These are phyloP conservation scores for Gracilinanus agilis DNA, from an alignment of 2,113 vertebrate species.

Conservation along the genomic window DNA sequence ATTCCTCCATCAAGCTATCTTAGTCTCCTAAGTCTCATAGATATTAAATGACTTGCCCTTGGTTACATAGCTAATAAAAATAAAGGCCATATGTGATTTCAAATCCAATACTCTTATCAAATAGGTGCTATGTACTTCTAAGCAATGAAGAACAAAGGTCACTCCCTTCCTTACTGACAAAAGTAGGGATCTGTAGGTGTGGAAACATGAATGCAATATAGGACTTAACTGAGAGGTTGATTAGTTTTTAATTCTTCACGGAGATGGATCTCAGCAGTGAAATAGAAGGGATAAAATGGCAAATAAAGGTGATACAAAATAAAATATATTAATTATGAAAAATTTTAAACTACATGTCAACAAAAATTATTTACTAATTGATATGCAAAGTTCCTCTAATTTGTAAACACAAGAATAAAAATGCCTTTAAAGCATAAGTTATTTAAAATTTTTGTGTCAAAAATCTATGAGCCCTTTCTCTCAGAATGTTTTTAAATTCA, in stretches of 20 bases:
- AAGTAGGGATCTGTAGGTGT: neutral
- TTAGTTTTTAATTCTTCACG: neutral
- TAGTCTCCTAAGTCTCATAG: neutral
- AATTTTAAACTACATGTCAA: neutral
- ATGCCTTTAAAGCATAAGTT: neutral
- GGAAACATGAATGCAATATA: neutral
- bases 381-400: neutral
- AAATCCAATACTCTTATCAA: neutral
- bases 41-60: neutral
- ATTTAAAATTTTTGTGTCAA: neutral
- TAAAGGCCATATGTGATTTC: neutral
- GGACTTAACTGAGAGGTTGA: neutral
- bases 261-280: neutral
- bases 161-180: neutral
- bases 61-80: neutral
- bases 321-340: neutral
- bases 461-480: neutral
- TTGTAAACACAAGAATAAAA: neutral
- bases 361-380: neutral
- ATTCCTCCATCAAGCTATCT: neutral
- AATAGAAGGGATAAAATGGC: neutral
- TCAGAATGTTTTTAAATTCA: neutral
- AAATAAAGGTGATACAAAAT: neutral
- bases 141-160: neutral
- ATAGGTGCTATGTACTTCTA: neutral